phyloP scores from a whole-genome alignment of 2,797 vertebrate genomes.

The Odontamblyopus lacepedii region DNA sequence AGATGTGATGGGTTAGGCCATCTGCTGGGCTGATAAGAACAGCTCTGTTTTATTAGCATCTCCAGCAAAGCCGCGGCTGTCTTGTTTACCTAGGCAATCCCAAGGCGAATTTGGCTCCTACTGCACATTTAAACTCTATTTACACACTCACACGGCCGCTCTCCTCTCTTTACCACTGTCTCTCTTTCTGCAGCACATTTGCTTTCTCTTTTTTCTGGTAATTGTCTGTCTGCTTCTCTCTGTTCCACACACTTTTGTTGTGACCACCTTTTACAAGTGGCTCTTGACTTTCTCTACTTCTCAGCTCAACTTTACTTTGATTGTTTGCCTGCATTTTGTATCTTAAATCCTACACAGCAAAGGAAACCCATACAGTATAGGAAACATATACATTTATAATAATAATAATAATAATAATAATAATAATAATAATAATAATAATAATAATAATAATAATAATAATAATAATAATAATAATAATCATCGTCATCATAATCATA shows the following conservation, averaged over 20 bases:
- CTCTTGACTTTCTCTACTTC: conserved; percentile 5
- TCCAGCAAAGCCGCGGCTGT: conserved; percentile 72
- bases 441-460: too few relatives aligned
- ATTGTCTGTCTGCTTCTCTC: conserved; percentile 58
- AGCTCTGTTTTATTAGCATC: conserved; percentile 80
- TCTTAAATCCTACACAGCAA: conserved; percentile 5
- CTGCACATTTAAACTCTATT: conserved; percentile 78
- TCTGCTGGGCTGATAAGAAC: conserved; percentile 78
- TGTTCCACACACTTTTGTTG: conserved; percentile 26
- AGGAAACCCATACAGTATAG: background rate
- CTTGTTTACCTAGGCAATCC: conserved; percentile 77
- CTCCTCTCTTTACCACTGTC: conserved; percentile 55
- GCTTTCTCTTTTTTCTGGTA: conserved; percentile 40
- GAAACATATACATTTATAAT: too few relatives aligned
- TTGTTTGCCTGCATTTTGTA: conserved; percentile 10
- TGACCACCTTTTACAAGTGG: conserved; percentile 14
- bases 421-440: too few relatives aligned
- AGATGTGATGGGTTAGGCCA: conserved; percentile 77
- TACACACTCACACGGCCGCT: conserved; percentile 62
- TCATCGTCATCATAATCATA: too few relatives aligned
- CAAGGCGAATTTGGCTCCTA: conserved; percentile 73
- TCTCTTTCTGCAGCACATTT: conserved; percentile 41
- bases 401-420: too few relatives aligned
- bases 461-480: too few relatives aligned
- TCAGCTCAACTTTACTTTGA: conserved; percentile 13